Evolutionary conservation across 2,113 vertebrate genomes (phyloP), one percentile per base, ranked within the genome.

Genomic region (Dicaeum eximium): DNA sequence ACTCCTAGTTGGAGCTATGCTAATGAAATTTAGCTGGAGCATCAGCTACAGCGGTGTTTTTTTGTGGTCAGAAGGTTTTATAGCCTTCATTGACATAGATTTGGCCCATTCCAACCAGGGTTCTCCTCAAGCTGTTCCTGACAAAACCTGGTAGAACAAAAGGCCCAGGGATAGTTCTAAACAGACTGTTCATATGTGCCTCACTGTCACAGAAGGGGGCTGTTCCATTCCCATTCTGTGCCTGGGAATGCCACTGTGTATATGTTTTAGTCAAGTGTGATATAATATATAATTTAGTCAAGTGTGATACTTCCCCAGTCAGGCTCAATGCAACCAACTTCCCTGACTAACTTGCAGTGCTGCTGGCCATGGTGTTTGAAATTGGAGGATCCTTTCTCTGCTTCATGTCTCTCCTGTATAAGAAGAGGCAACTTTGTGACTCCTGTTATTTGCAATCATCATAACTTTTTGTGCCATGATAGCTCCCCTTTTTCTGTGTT

Each of bases 61-160:
- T 42, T 30, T 81, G 47, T 48, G 4, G 4, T 83, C 38, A 53
- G 37, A 54, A 22, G 7, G 25, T 58, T 45, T 53, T 73, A n/a
- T 19, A 70, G 31, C 13, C 47, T 61, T 78, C n/a, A 24, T 70
- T 78, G 28, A 40, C 5, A 6, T 33, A 35, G n/a, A 28, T 70
- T 71, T 84, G n/a, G 15, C 20, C 27, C 14, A n/a, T 15, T 91
- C 12, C 27, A 18, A 1, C 15, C 6, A 44, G 10, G 0, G 0
- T 25, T 94, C 33, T 78, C 9, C 28, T 21, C 35, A 54, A 9
- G 30, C 23, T 56, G 24, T 73, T 87, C 7, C 35, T 57, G 33
- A 30, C 18, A 35, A 23, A 70, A 6, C 13, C 11, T 75, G 27
- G 30, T 50, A 60, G 12, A 48, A 35, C 8, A n/a, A 62, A 78